Conservation (phyloP, 2,888 invertebrate species). For the Heliconius charithonia region DNA sequence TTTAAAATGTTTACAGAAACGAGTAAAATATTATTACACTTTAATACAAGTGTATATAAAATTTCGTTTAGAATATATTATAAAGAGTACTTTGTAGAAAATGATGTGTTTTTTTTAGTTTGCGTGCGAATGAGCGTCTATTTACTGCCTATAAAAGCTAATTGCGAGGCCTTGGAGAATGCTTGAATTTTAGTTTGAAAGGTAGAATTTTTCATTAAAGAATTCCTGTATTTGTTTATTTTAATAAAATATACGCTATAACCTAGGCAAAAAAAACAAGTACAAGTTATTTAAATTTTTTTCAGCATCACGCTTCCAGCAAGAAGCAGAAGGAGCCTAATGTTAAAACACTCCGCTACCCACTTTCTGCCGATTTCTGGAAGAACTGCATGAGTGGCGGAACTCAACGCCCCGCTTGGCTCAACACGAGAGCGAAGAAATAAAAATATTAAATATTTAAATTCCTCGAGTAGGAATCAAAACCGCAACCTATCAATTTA, state of each 20-base stretch:
- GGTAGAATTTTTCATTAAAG: constrained; percentile 19
- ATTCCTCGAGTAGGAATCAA: too few species aligned
- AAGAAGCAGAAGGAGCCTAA: too few species aligned
- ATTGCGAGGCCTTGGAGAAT: constrained; percentile 31
- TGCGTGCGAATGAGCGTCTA: constrained; percentile 32
- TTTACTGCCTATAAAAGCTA: constrained; percentile 40
- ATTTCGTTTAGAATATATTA: constrained; percentile 16
- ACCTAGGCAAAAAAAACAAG: not conserved
- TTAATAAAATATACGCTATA: constrained; percentile 11
- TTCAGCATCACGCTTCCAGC: too few species aligned
- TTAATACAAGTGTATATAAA: constrained; percentile 6
- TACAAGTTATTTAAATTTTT: constrained; percentile 3
- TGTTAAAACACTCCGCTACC: too few species aligned
- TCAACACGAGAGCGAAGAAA: too few species aligned
- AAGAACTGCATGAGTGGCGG: too few species aligned
- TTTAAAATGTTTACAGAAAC: not conserved
- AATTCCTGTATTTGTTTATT: constrained; percentile 9
- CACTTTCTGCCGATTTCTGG: too few species aligned
- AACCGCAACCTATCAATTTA: not conserved
- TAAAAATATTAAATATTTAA: too few species aligned
- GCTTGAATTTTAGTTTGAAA: constrained; percentile 25
- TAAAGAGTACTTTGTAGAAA: constrained; percentile 17
- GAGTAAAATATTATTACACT: not conserved
- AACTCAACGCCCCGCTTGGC: too few species aligned
- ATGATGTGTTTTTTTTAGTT: constrained; percentile 11